Conservation (phyloP, 2,888 invertebrate species). For the Conus canariensis region DNA sequence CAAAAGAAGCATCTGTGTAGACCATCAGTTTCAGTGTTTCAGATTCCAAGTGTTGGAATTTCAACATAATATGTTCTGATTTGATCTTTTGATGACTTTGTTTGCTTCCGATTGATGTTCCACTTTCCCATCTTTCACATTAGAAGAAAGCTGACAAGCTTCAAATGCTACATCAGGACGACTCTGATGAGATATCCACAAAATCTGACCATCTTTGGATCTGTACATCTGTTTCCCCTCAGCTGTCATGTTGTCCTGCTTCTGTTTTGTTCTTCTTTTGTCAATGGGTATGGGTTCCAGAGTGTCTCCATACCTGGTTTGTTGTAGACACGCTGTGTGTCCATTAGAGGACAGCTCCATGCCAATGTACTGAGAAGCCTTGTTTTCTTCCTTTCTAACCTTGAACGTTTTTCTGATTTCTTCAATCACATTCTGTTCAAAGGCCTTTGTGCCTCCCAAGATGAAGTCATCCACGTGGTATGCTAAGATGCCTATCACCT, state of each 20-base stretch:
- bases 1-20: conserved; percentile 1
- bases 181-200: conserved; percentile 32
- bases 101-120: conserved; percentile 24
- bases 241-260: conserved; percentile 2
- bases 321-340: background rate
- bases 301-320: background rate
- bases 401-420: conserved; percentile 18
- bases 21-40: background rate
- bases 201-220: conserved; percentile 27
- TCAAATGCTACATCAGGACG: conserved; percentile 32
- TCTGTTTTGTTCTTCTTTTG: background rate
- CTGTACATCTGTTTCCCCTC: conserved; percentile 23
- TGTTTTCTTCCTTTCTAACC: conserved; percentile 34
- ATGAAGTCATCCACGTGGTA: conserved; percentile 45
- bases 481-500: conserved; percentile 35
- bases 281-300: background rate
- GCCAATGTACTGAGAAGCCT: conserved; percentile 40
- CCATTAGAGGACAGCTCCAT: conserved; percentile 31
- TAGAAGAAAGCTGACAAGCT: conserved; percentile 28
- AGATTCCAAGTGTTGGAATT: background rate
- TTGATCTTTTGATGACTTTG: conserved; percentile 36
- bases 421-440: conserved; percentile 32
- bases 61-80: background rate
- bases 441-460: conserved; percentile 32
- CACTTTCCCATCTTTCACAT: conserved; percentile 29